Evolutionary conservation across 2,888 invertebrate genomes (phyloP).

Genomic region (Plagiodera versicolora): DNA sequence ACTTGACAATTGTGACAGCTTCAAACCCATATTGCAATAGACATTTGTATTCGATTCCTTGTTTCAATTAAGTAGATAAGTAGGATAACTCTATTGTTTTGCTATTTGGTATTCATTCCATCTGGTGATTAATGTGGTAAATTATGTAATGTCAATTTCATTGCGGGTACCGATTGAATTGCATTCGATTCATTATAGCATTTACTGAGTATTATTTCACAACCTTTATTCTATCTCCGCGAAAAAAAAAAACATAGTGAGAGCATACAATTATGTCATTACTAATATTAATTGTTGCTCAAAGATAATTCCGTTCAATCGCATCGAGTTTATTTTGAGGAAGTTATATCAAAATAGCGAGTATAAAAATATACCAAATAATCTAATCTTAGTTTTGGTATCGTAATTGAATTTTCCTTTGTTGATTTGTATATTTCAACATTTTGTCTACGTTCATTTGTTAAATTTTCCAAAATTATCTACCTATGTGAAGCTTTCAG

Average conservation of each 20-base stretch:
- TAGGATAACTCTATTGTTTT: background rate
- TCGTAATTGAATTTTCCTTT: too few species aligned
- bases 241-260: background rate
- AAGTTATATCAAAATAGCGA: too few species aligned
- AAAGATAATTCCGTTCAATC: too few species aligned
- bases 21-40: background rate
- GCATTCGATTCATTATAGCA: background rate
- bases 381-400: too few species aligned
- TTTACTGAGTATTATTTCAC: background rate
- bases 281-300: background rate
- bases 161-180: background rate
- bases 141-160: slow-evolving; percentile 1
- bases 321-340: too few species aligned
- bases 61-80: background rate
- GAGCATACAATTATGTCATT: background rate
- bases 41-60: background rate
- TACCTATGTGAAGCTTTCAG: too few species aligned
- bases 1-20: background rate
- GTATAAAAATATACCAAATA: too few species aligned
- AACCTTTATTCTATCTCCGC: background rate
- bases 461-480: too few species aligned
- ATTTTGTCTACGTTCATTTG: too few species aligned
- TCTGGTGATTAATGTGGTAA: background rate
- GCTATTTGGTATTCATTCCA: background rate
- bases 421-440: too few species aligned